Conservation (phyloP, 2,113 vertebrate species). For the Nanorana parkeri region DNA sequence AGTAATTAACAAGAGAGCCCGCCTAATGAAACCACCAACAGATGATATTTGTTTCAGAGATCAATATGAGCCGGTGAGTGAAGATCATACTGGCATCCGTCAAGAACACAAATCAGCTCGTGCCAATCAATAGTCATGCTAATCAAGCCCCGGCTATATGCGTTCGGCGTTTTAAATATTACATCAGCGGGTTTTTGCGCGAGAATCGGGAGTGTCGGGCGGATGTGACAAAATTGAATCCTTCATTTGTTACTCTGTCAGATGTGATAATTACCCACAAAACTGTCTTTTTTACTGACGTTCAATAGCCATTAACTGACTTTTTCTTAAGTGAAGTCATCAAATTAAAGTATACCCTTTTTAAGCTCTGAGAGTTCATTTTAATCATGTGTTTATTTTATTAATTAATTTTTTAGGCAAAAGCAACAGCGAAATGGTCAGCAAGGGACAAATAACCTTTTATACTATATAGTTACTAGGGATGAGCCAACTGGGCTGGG, state of each 20-base stretch:
- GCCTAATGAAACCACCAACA: slow-evolving; percentile 83
- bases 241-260: slow-evolving; percentile 65
- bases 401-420: too few species aligned
- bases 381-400: too few species aligned
- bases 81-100: slow-evolving; percentile 72
- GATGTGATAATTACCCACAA: slow-evolving; percentile 63
- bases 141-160: slow-evolving; percentile 66
- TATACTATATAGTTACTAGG: too few species aligned
- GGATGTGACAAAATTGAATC: slow-evolving; percentile 53
- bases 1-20: slow-evolving; percentile 86
- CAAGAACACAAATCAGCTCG: slow-evolving; percentile 78
- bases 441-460: too few species aligned
- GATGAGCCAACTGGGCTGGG: too few species aligned
- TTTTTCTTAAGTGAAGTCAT: slow-evolving; percentile 63
- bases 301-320: slow-evolving; percentile 62
- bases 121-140: slow-evolving; percentile 71
- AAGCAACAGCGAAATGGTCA: too few species aligned
- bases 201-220: slow-evolving; percentile 13
- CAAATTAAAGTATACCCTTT: slow-evolving; percentile 62
- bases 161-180: slow-evolving; percentile 62
- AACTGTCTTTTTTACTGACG: slow-evolving; percentile 55
- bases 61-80: slow-evolving; percentile 80
- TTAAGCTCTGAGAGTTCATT: too few species aligned
- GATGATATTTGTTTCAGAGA: slow-evolving; percentile 76
- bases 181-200: slow-evolving; percentile 47